These are phyloP conservation scores for Ornithoptera priamus DNA, from an alignment of 2,888 invertebrate genomes.

Conservation along the genomic window DNA sequence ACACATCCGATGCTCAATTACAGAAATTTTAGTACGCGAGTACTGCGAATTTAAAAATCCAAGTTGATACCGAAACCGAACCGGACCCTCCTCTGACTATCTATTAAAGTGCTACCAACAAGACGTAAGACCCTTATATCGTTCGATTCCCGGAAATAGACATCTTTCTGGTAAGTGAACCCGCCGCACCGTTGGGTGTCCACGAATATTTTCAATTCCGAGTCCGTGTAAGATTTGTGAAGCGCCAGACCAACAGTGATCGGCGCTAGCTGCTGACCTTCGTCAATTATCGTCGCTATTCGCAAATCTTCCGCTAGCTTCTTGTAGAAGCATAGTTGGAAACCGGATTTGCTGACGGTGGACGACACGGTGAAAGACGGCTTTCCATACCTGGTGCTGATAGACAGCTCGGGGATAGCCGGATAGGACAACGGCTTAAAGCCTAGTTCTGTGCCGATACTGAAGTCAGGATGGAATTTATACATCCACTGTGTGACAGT, in stretches of 20 bases:
- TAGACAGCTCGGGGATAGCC: conserved; percentile 53
- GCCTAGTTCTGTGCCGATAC: conserved; percentile 61
- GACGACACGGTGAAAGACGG: conserved; percentile 56
- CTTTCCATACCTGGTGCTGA: conserved; percentile 62
- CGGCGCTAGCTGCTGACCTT: conserved; percentile 47
- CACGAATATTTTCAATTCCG: conserved; percentile 68
- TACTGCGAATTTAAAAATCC: conserved; percentile 54
- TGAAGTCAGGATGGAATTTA: conserved; percentile 54
- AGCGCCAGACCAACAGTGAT: conserved; percentile 61
- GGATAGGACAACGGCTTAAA: conserved; percentile 55
- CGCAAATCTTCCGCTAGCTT: conserved; percentile 59
- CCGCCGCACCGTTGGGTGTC: conserved; percentile 71
- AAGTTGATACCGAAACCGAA: conserved; percentile 69
- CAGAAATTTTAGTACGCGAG: conserved; percentile 18
- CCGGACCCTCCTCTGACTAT: conserved; percentile 60
- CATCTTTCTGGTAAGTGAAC: conserved; percentile 65
- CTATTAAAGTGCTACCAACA: conserved; percentile 63
- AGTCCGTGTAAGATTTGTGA: conserved; percentile 58
- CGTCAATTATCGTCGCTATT: conserved; percentile 63
- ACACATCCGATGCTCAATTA: conserved; percentile 10
- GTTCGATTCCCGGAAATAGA: conserved; percentile 60
- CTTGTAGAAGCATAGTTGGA: conserved; percentile 66
- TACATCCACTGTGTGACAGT: conserved; percentile 68
- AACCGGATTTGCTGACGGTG: conserved; percentile 59
- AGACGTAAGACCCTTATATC: conserved; percentile 62